phyloP scores from a whole-genome alignment of 23 tunicate species.

The Styela clava region DNA sequence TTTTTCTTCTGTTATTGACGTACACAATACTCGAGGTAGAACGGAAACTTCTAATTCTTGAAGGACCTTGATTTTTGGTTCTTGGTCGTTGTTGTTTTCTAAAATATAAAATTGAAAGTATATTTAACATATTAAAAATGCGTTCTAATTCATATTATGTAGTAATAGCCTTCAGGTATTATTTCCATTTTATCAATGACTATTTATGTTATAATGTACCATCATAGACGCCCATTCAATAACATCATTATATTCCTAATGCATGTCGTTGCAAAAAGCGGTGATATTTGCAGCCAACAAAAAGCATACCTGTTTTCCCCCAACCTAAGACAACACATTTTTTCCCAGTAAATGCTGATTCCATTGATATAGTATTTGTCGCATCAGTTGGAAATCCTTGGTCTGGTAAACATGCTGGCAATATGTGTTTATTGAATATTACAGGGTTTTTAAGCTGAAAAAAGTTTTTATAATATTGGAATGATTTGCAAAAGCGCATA shows the following conservation, averaged over 20 bases:
- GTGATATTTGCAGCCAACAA: no score
- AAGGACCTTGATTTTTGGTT: no score
- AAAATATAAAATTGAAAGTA: no score
- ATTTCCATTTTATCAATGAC: no score
- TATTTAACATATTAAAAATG: background rate
- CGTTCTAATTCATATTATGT: background rate
- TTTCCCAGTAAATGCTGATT: background rate
- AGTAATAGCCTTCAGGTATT: background rate
- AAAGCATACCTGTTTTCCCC: background rate
- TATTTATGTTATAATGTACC: no score
- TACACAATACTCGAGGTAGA: conserved; percentile 36
- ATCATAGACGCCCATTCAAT: no score
- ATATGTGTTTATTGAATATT: conserved; percentile 12
- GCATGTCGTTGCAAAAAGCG: no score
- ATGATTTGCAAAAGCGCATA: background rate
- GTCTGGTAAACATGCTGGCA: conserved; percentile 19
- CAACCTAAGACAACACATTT: background rate
- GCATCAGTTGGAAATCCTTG: conserved; percentile 21
- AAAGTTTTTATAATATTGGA: no score
- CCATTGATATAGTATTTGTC: background rate
- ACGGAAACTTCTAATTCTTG: conserved; percentile 43
- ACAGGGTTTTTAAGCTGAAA: conserved; percentile 6
- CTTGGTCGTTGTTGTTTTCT: no score
- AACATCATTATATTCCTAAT: no score
- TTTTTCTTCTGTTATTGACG: conserved; percentile 13